Percentiles rank a stretch among this genome's conserved stretches.
Conservation (phyloP, 2,797 vertebrate genomes). For the Mionectes olivaceus region DNA sequence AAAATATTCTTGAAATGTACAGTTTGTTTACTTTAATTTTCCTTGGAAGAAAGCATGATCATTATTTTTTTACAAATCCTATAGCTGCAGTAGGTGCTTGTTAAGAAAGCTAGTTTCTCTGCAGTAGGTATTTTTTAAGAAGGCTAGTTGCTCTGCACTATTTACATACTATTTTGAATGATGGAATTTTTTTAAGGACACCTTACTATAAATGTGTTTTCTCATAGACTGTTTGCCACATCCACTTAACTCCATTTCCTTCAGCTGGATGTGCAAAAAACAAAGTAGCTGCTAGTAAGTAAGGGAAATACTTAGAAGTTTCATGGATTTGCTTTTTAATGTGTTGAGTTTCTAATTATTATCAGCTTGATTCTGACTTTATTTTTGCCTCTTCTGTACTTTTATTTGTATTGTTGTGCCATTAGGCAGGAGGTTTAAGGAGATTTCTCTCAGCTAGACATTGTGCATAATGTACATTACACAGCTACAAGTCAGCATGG, state of each 20-base stretch:
- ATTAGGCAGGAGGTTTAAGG: not conserved
- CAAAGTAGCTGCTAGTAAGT: not conserved
- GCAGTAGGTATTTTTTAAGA: not conserved
- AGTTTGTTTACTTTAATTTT: not conserved
- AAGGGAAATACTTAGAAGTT: not conserved
- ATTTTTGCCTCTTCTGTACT: not conserved
- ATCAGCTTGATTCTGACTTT: not conserved
- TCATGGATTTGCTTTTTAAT: not conserved
- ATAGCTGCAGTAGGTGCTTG: not conserved
- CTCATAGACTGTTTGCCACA: rapidly evolving
- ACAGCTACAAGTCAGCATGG: not conserved
- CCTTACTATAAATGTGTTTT: not conserved
- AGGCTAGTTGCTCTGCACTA: not conserved
- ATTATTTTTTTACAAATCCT: not conserved
- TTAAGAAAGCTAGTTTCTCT: not conserved
- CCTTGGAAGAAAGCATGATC: not conserved
- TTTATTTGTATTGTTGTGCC: not conserved
- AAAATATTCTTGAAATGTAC: not conserved
- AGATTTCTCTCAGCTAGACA: not conserved
- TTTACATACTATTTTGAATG: not conserved
- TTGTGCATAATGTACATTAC: not conserved
- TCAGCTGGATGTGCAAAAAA: not conserved
- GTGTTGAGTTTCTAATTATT: not conserved
- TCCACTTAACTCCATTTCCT: not conserved
- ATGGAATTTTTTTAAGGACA: not conserved